Base-by-base conservation (phyloP, 2,113 vertebrate genomes). In the Platycercus adscitus region DNA sequence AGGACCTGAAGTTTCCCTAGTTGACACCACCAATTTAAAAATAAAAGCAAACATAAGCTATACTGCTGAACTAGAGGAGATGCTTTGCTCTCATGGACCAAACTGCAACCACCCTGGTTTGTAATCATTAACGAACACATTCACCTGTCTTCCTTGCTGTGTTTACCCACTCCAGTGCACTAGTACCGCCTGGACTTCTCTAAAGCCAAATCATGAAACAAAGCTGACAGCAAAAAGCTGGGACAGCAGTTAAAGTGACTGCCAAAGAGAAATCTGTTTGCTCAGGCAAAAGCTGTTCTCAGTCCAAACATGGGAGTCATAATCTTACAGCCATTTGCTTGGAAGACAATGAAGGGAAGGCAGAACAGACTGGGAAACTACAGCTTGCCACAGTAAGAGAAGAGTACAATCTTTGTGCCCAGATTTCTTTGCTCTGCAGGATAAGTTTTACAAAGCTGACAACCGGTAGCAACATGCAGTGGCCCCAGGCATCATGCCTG, bases 281-380 rank as follows among this genome's bases (percentile, higher is more conserved):
- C 56, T 95, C 81, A 97, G 83, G 91, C 93, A 93, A 95, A 73
- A 95, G 95, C 87, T 93, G 93, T 96, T 95, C 87, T 81, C 71
- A 85, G 95, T 97, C 93, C 89, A 90, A 96, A 97, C 78, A 92
- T 75, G 15, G 92, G 86, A 95, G 93, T 83, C 77, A 64, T 94
- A 86, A 95, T 93, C 95, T 87, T 96, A 72, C 18, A 84, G 93
- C 84, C 76, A 88, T 91, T 94, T 96, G 86, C 95, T 92, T 71
- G 77, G 76, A 91, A 96, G 94, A 97, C 96, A 98, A 97, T 96
- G 95, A 95, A 94, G 95, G 78, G 91, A 96, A 96, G 79, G 82
- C 89, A 90, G 86, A 89, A 82, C 89, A 91, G 91, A 77, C 92
- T 58, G 79, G 77, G 84, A 97, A 96, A 88, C 63, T 53, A 88